These are phyloP conservation scores for Synergus laeviventris DNA, from an alignment of 2,888 invertebrate genomes.

Conservation along the genomic window DNA sequence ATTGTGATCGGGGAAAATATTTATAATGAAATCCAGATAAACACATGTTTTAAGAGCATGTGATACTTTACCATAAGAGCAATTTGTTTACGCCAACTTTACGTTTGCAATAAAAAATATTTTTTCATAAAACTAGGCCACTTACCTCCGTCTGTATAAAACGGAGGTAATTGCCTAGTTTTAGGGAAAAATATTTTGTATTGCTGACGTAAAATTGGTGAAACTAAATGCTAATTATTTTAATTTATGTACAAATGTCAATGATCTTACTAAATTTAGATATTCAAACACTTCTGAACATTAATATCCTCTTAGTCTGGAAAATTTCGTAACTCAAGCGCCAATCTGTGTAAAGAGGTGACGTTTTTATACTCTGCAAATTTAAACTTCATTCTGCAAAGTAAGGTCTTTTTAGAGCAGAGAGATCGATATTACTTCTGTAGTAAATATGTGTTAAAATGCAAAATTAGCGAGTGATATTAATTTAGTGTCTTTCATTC, in stretches of 20 bases:
- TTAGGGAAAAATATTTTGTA: too few species aligned
- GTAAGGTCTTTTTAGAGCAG: background rate
- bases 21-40: conserved; percentile 25
- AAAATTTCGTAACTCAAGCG: conserved; percentile 8
- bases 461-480: conserved; percentile 10
- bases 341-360: conserved; percentile 2
- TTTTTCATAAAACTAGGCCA: too few species aligned
- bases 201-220: too few species aligned
- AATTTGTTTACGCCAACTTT: too few species aligned
- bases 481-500: conserved; percentile 1
- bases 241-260: background rate
- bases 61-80: too few species aligned
- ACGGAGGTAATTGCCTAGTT: too few species aligned
- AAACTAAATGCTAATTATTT: too few species aligned
- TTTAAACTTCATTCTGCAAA: background rate
- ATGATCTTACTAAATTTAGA: conserved; percentile 14
- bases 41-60: background rate
- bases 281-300: background rate
- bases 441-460: conserved; percentile 20
- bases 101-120: too few species aligned
- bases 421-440: background rate
- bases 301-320: background rate
- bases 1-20: background rate
- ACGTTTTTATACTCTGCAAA: background rate
- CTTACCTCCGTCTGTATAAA: too few species aligned